Evolutionary conservation across 2,113 vertebrate species (phyloP).

Genomic region (Leptosomus discolor): DNA sequence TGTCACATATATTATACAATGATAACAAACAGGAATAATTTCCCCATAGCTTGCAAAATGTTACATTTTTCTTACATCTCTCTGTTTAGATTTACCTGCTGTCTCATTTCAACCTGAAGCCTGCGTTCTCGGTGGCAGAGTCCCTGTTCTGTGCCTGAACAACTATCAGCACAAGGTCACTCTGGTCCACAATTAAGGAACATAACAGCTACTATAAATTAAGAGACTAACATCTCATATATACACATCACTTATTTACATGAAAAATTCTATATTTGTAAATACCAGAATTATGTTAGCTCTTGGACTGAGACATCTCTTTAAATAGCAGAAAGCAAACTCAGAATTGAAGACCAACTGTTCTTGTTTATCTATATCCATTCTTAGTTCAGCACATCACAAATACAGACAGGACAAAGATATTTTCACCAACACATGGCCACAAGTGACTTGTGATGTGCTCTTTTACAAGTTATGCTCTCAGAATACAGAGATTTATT

Average conservation of each 20-base stretch:
- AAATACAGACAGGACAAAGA: not conserved
- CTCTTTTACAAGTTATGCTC: not conserved
- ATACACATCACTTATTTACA: not conserved
- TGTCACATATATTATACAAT: not conserved
- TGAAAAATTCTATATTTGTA: not conserved
- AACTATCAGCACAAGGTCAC: not conserved
- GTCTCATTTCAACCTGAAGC: not conserved
- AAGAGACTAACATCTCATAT: not conserved
- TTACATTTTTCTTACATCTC: not conserved
- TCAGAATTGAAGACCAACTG: not conserved
- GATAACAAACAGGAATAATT: not conserved
- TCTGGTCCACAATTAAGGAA: not conserved
- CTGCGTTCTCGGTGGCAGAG: not conserved
- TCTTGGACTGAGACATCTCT: not conserved
- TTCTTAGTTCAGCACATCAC: too few relatives aligned
- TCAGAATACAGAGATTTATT: not conserved
- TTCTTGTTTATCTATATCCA: not conserved
- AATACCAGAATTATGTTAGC: not conserved
- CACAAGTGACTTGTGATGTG: not conserved
- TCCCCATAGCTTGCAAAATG: not conserved
- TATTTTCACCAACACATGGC: not conserved
- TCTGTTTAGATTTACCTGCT: not conserved
- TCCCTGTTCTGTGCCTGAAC: not conserved
- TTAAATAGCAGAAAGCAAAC: constrained; percentile 9
- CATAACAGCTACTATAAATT: not conserved